phyloP scores from a whole-genome alignment of 2,113 vertebrate species.

The Aptenodytes forsteri region DNA sequence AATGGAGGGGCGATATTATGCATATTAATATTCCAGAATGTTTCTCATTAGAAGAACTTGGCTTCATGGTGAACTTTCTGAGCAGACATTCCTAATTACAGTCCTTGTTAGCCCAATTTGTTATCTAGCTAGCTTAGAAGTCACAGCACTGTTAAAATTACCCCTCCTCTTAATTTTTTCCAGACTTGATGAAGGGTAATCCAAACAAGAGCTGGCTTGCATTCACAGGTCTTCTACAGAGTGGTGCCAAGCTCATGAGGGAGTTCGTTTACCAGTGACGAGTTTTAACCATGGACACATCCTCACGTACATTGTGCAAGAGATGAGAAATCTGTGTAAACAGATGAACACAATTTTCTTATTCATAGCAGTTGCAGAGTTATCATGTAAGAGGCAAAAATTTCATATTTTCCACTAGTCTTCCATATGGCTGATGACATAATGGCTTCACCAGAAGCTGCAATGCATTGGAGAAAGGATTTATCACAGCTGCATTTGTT shows the following conservation, averaged over 20 bases:
- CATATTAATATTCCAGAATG: conserved; percentile 30
- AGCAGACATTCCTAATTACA: conserved; percentile 44
- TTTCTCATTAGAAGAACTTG: neutral
- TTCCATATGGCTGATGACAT: conserved; percentile 36
- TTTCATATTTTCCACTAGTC: conserved; percentile 37
- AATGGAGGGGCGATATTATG: neutral
- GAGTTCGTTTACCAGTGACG: neutral
- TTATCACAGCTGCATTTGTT: conserved; percentile 45
- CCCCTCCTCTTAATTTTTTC: conserved; percentile 27
- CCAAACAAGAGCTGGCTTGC: conserved; percentile 46
- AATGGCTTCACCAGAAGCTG: conserved; percentile 48
- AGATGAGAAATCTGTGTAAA: conserved; percentile 42
- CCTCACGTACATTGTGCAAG: conserved; percentile 19
- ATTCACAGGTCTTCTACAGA: conserved; percentile 7
- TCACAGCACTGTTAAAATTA: conserved; percentile 35
- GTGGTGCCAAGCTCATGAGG: conserved; percentile 3
- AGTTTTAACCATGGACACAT: conserved; percentile 33
- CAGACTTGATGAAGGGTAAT: conserved; percentile 12
- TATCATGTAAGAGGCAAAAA: conserved; percentile 13
- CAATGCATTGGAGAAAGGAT: conserved; percentile 28
- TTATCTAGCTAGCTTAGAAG: conserved; percentile 32
- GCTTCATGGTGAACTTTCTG: conserved; percentile 14
- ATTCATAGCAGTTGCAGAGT: conserved; percentile 6
- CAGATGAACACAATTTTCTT: conserved; percentile 43
- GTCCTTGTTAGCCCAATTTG: conserved; percentile 42